Base-by-base conservation (phyloP, 1,140 invertebrate genomes). In the Leptonema lineaticorne region DNA sequence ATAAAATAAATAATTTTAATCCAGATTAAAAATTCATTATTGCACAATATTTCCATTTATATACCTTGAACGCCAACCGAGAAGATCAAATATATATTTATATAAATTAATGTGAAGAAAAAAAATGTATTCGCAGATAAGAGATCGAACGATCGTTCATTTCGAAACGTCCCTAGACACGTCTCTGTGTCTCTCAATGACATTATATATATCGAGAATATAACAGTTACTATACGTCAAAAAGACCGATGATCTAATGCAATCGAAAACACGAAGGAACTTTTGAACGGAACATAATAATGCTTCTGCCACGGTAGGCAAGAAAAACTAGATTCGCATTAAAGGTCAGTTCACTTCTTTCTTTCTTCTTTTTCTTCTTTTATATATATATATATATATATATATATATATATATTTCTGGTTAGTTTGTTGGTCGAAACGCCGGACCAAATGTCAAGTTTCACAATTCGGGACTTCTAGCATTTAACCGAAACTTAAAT, bases 341-440 rank as follows among this genome's bases (percentile, higher is more conserved):
- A 72, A 72, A 72, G 70, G 70, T 72, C 70, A 72, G 33, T 69
- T 63, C 27, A 64, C 37, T 58, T 69, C 67, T 72, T 65, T 46
- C 29, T 33, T 3, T 14, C 3, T 45, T 45, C 37, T n/a, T n/a
- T n/a, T n/a, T n/a, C n/a, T n/a, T n/a, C n/a, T n/a, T n/a, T n/a
- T n/a, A n/a, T n/a, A n/a, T n/a, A n/a, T n/a, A n/a, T n/a, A n/a
- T n/a, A n/a, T n/a, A n/a, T n/a, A n/a, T n/a, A n/a, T n/a, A n/a
- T n/a, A n/a, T n/a, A n/a, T n/a, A n/a, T n/a, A n/a, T n/a, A n/a
- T n/a, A n/a, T n/a, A n/a, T n/a, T n/a, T n/a, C n/a, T n/a, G n/a
- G n/a, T n/a, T n/a, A n/a, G n/a, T n/a, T n/a, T n/a, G n/a, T n/a
- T n/a, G n/a, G n/a, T n/a, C n/a, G n/a, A 45, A n/a, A 45, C 18